A percentile compares a stretch with the other conserved stretches of the same genome.
phyloP scores from a whole-genome alignment of 2,888 invertebrate species.

The Nephrotoma flavescens region DNA sequence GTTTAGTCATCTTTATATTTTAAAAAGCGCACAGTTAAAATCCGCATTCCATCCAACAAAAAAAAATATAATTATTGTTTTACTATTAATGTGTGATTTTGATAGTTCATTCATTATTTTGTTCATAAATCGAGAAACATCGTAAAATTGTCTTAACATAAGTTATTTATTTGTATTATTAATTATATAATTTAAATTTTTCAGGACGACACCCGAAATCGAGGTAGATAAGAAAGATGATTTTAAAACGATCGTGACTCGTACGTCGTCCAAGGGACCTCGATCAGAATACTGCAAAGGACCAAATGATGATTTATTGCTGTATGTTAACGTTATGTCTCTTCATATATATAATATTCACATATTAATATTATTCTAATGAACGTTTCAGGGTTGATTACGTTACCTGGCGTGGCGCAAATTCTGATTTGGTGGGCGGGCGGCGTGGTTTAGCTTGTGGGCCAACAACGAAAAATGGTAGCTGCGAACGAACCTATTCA shows the following conservation, averaged over 20 bases:
- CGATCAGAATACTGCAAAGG: slow-evolving; percentile 60
- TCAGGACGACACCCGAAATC: slow-evolving; percentile 8
- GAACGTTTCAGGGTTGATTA: slow-evolving; percentile 51
- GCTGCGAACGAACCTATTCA: slow-evolving; percentile 31
- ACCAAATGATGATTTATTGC: slow-evolving; percentile 56
- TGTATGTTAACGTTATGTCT: slow-evolving; percentile 43
- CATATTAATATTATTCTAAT: slow-evolving; percentile 2
- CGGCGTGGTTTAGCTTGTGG: slow-evolving; percentile 38
- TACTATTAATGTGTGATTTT: not conserved
- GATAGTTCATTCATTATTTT: not conserved
- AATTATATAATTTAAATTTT: not conserved
- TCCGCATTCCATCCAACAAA: not conserved
- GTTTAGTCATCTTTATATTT: not conserved
- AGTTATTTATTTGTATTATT: not conserved
- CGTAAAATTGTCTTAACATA: not conserved
- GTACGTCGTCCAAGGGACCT: slow-evolving; percentile 43
- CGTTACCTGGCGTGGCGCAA: slow-evolving; percentile 70
- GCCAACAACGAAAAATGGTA: slow-evolving; percentile 35
- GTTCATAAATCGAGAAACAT: not conserved
- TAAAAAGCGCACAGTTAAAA: not conserved
- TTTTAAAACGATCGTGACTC: slow-evolving; percentile 26
- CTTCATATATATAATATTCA: slow-evolving; percentile 5
- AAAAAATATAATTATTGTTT: not conserved
- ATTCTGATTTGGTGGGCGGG: slow-evolving; percentile 43
- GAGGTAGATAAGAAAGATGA: slow-evolving; percentile 19